Conservation (phyloP, 2,797 vertebrate genomes). For the Syngnathus acus region DNA sequence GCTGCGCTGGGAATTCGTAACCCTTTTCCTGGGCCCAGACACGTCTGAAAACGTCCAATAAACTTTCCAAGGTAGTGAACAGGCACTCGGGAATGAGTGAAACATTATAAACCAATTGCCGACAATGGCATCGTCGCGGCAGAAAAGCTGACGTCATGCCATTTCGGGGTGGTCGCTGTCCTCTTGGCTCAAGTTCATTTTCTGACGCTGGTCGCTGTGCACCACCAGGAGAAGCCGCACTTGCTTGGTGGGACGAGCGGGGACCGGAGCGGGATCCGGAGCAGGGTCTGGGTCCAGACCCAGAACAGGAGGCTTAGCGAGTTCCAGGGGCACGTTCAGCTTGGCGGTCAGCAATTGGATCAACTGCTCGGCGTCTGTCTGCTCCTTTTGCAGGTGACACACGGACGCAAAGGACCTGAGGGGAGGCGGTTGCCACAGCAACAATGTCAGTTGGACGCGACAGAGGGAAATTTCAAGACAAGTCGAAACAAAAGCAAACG, state of each 20-base stretch:
- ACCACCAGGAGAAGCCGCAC: slow-evolving; percentile 3
- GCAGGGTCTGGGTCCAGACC: too few relatives aligned
- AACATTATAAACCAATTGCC: too few relatives aligned
- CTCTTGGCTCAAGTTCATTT: neutral
- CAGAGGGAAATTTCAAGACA: too few relatives aligned
- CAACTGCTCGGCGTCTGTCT: slow-evolving; percentile 66
- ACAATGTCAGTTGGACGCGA: neutral
- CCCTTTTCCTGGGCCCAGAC: too few relatives aligned
- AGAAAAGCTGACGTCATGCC: neutral
- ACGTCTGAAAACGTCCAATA: neutral
- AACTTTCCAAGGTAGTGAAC: neutral
- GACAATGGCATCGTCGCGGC: too few relatives aligned
- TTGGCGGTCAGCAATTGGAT: slow-evolving; percentile 66
- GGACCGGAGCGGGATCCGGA: neutral
- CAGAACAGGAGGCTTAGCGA: neutral
- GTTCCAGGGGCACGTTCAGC: slow-evolving; percentile 54
- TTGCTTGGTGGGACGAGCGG: neutral
- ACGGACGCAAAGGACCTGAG: slow-evolving; percentile 38
- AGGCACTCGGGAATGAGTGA: too few relatives aligned
- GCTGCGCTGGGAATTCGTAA: too few relatives aligned
- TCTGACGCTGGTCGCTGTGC: neutral
- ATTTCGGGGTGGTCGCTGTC: neutral
- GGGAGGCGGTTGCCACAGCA: neutral
- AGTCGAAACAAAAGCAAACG: too few relatives aligned
- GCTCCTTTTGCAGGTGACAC: slow-evolving; percentile 56